phyloP scores from a whole-genome alignment of 2,113 vertebrate species.

The Hippocampus barbouri region DNA sequence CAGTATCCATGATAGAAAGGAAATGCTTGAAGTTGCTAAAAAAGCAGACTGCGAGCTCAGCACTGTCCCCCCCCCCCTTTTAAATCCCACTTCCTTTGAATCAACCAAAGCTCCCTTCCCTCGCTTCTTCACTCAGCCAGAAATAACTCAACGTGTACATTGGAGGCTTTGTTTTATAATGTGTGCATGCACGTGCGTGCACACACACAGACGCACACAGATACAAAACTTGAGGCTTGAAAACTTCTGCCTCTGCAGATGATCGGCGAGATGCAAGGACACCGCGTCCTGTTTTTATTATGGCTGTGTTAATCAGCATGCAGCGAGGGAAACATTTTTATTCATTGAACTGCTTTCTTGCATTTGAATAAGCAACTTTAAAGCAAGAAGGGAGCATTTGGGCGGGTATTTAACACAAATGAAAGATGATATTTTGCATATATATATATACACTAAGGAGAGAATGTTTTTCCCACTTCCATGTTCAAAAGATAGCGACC shows the following conservation, averaged over 20 bases:
- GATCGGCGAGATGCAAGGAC: conserved; percentile 33
- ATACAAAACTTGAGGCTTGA: conserved; percentile 22
- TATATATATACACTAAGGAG: too few species aligned
- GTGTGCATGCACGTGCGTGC: conserved; percentile 10
- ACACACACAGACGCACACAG: neutral
- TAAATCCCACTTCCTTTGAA: conserved; percentile 58
- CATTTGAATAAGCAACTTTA: neutral
- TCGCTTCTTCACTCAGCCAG: conserved; percentile 46
- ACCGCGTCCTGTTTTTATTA: conserved; percentile 33
- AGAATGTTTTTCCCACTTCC: too few species aligned
- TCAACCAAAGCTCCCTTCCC: conserved; percentile 41
- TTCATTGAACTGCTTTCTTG: neutral
- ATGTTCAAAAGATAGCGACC: too few species aligned
- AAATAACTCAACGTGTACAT: conserved; percentile 59
- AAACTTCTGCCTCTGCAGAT: conserved; percentile 35
- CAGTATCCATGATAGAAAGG: conserved; percentile 42
- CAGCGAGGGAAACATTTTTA: conserved; percentile 7
- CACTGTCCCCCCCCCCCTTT: conserved; percentile 32
- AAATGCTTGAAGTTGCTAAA: conserved; percentile 57
- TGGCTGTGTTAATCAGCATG: conserved; percentile 24
- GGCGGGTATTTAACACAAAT: neutral
- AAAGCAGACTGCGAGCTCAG: conserved; percentile 60
- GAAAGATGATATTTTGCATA: neutral
- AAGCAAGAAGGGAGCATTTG: neutral
- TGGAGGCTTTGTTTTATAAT: conserved; percentile 44